A percentile compares a stretch with the other conserved stretches of the same genome.
These are phyloP conservation scores for Saimiri boliviensis DNA, from an alignment of 2,113 vertebrate species.

Conservation along the genomic window DNA sequence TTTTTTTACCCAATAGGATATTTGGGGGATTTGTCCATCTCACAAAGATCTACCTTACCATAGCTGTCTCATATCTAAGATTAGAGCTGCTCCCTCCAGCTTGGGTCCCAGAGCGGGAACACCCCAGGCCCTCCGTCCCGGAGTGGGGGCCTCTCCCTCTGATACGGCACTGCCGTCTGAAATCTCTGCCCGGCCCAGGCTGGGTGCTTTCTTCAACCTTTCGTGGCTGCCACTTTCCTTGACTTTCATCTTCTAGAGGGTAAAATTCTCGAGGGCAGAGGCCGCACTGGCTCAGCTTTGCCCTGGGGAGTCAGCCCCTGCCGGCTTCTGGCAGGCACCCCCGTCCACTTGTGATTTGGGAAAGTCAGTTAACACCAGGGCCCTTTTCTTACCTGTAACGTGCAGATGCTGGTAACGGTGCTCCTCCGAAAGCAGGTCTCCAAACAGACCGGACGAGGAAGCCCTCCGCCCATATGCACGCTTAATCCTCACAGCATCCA, in stretches of 20 bases:
- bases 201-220: neutral
- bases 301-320: neutral
- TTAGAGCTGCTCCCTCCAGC: neutral
- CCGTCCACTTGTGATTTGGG: neutral
- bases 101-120: neutral
- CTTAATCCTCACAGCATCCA: neutral
- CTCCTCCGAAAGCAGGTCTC: neutral
- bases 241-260: neutral
- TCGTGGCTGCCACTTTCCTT: neutral
- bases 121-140: neutral
- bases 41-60: neutral
- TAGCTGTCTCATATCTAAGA: neutral
- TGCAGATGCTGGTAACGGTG: no score
- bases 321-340: neutral
- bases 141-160: neutral
- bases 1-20: neutral
- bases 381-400: neutral
- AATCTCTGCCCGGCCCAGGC: no score
- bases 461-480: accelerated
- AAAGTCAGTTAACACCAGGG: neutral
- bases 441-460: neutral
- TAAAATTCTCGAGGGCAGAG: neutral
- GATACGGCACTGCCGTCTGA: neutral
- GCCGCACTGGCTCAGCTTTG: neutral
- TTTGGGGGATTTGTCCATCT: neutral